Evolutionary conservation across 2,113 vertebrate genomes (phyloP).

Genomic region (Poeciliopsis turrubarensis): DNA sequence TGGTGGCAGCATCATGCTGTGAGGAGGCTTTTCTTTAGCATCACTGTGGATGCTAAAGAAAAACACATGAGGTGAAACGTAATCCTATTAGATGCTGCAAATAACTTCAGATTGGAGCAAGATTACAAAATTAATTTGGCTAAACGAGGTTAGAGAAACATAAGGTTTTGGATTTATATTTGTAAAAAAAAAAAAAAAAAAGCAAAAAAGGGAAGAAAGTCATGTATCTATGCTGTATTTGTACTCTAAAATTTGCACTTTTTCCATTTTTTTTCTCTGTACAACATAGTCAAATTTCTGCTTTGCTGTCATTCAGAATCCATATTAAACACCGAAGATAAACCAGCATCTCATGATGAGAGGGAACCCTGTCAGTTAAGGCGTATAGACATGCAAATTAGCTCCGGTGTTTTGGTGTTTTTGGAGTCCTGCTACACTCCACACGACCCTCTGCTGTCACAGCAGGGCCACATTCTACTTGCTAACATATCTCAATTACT

Average conservation of each 20-base stretch:
- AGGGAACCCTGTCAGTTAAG: conserved; percentile 53
- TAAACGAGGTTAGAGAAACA: not conserved
- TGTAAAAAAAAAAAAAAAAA: not conserved
- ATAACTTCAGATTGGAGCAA: not conserved
- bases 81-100: not conserved
- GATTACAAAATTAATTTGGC: not conserved
- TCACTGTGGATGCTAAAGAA: not conserved
- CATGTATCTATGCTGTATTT: conserved; percentile 33
- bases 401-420: conserved; percentile 33
- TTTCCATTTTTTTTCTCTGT: conserved; percentile 26
- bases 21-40: not conserved
- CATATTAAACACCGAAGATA: conserved; percentile 30
- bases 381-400: conserved; percentile 62
- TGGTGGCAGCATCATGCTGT: no score
- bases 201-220: no score
- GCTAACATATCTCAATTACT: conserved; percentile 73
- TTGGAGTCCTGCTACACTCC: conserved; percentile 70
- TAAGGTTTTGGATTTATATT: not conserved
- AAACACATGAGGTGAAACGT: not conserved
- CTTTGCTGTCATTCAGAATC: conserved; percentile 65
- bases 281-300: conserved; percentile 35
- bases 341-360: conserved; percentile 31
- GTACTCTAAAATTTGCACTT: conserved; percentile 31
- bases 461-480: conserved; percentile 50
- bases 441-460: conserved; percentile 69